Evolutionary conservation across 2,113 vertebrate species (phyloP), one percentile per base, ranked within the genome.

Genomic region (Rhombomys opimus): DNA sequence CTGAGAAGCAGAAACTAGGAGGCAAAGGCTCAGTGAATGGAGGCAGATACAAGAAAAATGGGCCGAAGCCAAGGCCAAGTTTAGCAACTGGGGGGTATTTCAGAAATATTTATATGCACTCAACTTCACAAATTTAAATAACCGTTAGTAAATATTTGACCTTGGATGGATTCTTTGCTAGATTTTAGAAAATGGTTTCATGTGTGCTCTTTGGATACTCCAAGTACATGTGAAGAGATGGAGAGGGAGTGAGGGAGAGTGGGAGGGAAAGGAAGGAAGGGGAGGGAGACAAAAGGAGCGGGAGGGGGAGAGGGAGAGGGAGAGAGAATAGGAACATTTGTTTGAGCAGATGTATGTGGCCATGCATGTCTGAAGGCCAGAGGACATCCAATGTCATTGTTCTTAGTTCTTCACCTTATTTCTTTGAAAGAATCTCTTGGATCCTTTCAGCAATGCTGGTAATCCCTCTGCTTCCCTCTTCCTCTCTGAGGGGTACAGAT

Each of bases 401-500:
- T 5, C 32, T 50, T 1, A 23, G 41, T 22, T 54, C 11, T 35
- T 13, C 2, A 11, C 54, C 9, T 81, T 22, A n/a, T 20, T 81
- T 30, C 76, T 78, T 50, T 78, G 78, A 63, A 61, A n/a, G 27
- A 14, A 5, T 86, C 63, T 35, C 15, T 35, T 20, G 15, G 15
- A 50, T 8, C 27, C 41, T 67, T 67, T 67, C 5, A 50, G 61
- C 15, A 3, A 50, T 27, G 61, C 27, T 68, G 41, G 5, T 15
- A 67, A 22, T 22, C 61, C 52, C 2, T 5, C 5, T 50, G 52
- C 5, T 0, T 63, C 54, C 38, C 38, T 84, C 35, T 12, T 3
- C 5, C 9, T 5, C 14, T 1, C 0, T 25, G 4, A 1, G 22
- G 22, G 15, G 41, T 54, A 35, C 7, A 13, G 32, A 54, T 7